Evolutionary conservation across 2,888 invertebrate genomes (phyloP), one percentile per base, ranked within the genome.

Genomic region (Stramonita haemastoma): DNA sequence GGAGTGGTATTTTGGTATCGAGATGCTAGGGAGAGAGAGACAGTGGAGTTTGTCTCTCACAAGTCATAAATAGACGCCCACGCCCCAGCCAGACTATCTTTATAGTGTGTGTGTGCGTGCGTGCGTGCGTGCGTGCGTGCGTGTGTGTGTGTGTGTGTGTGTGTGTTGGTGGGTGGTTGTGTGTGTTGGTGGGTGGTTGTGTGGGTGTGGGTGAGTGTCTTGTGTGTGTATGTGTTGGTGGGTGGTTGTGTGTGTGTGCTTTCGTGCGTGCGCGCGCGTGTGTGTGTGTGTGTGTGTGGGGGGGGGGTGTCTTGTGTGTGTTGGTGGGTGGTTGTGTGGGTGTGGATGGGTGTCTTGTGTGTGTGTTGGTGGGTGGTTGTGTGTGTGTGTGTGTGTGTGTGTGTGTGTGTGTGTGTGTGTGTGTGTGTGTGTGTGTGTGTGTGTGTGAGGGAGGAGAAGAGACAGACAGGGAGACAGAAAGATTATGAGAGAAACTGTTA

Each of bases 241-340:
- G 13, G 73, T 73, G 73, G 13, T 15, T 77, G n/a, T 77, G 77
- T 77, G 77, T 77, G n/a, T 29, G 77, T 77, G 73, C 26, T 6
- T 26, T 15, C 26, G 73, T 73, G 73, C 26, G n/a, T 73, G 73
- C 26, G 17, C 26, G 73, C 26, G 73, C 26, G 77, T 77, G 77
- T 77, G 77, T 77, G 77, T 77, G 77, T 77, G 77, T 77, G 77
- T 77, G 77, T 77, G 77, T 77, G 77, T 73, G 73, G 13, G 73
- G n/a, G n/a, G n/a, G n/a, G n/a, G n/a, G n/a, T n/a, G n/a, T n/a
- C n/a, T n/a, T 46, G 46, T 46, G 46, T 46, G 46, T 46, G 46
- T 46, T 2, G 2, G 46, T 46, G 46, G 2, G 46, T 46, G 46
- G 2, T 2, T 46, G 46, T 46, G 46, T 46, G 8, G 2, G 46